phyloP scores from a whole-genome alignment of 30 jellyfish, hydroid and myxozoan species.

The Turritopsis dohrnii region DNA sequence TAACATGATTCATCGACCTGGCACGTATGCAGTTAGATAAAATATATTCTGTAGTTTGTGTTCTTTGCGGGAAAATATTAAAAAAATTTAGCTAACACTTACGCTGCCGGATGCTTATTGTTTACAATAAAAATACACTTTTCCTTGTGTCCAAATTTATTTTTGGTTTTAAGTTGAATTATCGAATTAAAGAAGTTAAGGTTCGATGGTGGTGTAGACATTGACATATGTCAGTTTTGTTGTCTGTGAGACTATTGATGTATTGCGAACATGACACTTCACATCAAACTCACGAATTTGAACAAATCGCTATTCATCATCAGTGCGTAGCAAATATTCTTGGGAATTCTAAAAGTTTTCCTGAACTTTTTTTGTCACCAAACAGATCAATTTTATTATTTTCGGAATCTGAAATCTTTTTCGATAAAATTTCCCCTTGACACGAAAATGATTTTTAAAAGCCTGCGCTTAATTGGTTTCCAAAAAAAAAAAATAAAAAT shows the following conservation, averaged over 20 bases:
- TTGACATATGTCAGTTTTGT: not conserved
- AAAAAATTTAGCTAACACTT: not conserved
- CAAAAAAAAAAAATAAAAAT: too few species aligned
- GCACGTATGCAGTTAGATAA: not conserved
- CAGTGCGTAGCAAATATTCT: not conserved
- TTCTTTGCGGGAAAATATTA: not conserved
- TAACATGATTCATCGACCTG: not conserved
- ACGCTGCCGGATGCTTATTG: not conserved
- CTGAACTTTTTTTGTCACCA: not conserved
- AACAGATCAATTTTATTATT: not conserved
- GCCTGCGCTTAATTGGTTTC: too few species aligned
- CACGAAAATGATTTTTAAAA: not conserved
- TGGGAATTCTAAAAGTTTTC: not conserved
- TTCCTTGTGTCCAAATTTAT: not conserved
- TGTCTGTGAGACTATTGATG: not conserved
- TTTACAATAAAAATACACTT: not conserved
- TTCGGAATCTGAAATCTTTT: too few species aligned
- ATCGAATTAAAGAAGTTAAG: not conserved
- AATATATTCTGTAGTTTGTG: not conserved
- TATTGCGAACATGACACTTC: not conserved
- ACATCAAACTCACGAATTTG: not conserved
- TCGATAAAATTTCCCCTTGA: not conserved
- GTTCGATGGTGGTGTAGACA: not conserved
- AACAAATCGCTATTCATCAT: not conserved
- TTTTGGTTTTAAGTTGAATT: not conserved